Evolutionary conservation across 2,113 vertebrate genomes (phyloP).

Genomic region (Chaenogobius annularis): DNA sequence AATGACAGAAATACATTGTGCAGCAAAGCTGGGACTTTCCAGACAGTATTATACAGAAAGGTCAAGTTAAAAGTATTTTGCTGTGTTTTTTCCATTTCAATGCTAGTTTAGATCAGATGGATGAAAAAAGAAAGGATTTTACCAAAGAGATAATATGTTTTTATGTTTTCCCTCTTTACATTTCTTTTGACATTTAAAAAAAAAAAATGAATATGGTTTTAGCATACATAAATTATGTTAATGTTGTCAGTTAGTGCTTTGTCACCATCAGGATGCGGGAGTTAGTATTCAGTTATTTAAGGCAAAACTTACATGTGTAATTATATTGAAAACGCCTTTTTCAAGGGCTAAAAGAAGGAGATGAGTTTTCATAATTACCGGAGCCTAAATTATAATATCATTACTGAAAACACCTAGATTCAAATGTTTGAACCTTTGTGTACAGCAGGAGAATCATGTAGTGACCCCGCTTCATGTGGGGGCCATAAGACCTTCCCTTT

Average conservation of each 20-base stretch:
- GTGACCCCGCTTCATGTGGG: conserved; percentile 56
- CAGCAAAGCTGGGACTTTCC: conserved; percentile 33
- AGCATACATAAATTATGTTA: conserved; percentile 70
- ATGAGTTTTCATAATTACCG: no score
- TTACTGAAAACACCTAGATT: neutral
- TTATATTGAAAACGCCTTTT: no score
- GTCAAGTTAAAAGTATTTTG: conserved; percentile 21
- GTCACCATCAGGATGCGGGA: no score
- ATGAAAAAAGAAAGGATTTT: neutral
- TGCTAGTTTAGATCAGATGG: conserved; percentile 5
- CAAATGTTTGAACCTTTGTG: neutral
- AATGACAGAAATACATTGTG: conserved; percentile 23
- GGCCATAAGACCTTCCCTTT: conserved; percentile 68
- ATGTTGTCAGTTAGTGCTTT: conserved; percentile 69
- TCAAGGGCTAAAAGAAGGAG: no score
- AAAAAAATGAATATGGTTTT: conserved; percentile 67
- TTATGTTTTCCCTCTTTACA: no score
- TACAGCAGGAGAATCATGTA: conserved; percentile 46
- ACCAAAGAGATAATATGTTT: no score
- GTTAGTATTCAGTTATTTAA: no score
- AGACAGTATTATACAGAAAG: conserved; percentile 8
- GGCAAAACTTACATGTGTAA: no score
- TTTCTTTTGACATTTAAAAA: neutral
- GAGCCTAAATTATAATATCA: neutral
- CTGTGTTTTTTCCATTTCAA: conserved; percentile 16